Evolutionary conservation across 2,797 vertebrate species (phyloP), one percentile per base, ranked within the genome.

Genomic region (Miichthys miiuy): DNA sequence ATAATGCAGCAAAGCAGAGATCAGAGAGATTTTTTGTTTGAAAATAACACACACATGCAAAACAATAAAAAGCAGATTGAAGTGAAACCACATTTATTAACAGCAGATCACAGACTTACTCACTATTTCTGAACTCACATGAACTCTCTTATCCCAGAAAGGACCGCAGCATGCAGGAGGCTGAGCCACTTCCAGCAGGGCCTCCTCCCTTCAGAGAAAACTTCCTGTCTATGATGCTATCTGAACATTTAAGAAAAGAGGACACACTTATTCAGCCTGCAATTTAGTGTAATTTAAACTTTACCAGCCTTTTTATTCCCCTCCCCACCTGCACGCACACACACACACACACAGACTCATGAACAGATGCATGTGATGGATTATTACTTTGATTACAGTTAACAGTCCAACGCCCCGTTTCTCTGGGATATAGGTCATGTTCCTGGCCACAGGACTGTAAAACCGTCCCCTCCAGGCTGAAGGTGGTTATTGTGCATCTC

Each of bases 141-240:
- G 63, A 73, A 48, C 75, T 51, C 21, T 62, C 38, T n/a, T 44
- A 50, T 63, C 11, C 34, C 30, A 42, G 57, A 4, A 50, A 54
- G 52, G 41, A 70, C 44, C 44, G 30, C 51, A 63, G 17, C 18
- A n/a, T 27, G 44, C 18, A 41, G 10, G 6, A 79, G 2, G 30
- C 34, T 47, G 63, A 68, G 51, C 10, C 6, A 1, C 27, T 23
- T 83, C 62, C 18, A 7, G 42, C 12, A 9, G 20, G 16, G 18
- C 41, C n/a, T 56, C 56, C 60, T 75, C 61, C 62, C 67, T 74
- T 61, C 67, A 1, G 72, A 78, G 6, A 58, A 44, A 27, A 27
- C 23, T 73, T 76, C 63, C 57, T 76, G 46, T 80, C 55, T 9
- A 25, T 60, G 69, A 73, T 61, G n/a, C 12, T 25, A 51, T 80